A percentile compares a stretch with the other conserved stretches of the same genome.
Conservation (phyloP, 2,888 invertebrate genomes). For the Pogonocherus hispidulus region DNA sequence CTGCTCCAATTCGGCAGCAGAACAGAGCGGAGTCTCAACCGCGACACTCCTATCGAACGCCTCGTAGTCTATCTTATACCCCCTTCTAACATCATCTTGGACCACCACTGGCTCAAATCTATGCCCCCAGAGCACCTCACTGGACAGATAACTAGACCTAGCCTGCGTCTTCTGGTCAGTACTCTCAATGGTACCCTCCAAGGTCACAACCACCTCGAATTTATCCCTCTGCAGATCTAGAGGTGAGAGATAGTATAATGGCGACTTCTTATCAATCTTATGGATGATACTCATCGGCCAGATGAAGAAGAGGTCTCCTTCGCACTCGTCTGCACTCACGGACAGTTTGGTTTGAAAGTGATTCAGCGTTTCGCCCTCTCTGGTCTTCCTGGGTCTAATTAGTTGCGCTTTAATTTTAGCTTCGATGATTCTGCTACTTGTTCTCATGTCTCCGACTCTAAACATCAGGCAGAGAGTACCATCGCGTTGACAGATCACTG, state of each 20-base stretch:
- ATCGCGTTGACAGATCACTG: constrained; percentile 86
- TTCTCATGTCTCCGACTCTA: constrained; percentile 90
- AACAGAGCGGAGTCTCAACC: constrained; percentile 88
- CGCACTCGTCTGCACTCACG: constrained; percentile 79
- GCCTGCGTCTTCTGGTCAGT: constrained; percentile 88
- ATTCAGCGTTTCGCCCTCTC: constrained; percentile 84
- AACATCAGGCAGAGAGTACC: constrained; percentile 86
- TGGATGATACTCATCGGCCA: constrained; percentile 97
- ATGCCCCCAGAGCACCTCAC: constrained; percentile 90
- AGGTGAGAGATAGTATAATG: constrained; percentile 90
- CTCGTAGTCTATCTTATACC: constrained; percentile 86
- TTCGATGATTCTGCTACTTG: constrained; percentile 82
- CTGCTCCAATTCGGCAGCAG: constrained; percentile 80
- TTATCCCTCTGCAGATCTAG: constrained; percentile 64
- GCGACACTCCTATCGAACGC: constrained; percentile 86
- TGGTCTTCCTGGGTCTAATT: constrained; percentile 81
- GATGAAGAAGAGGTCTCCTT: constrained; percentile 90
- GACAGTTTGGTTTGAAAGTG: constrained; percentile 86
- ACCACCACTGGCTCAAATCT: constrained; percentile 84
- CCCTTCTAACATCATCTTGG: constrained; percentile 77
- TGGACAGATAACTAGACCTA: constrained; percentile 82
- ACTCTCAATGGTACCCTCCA: constrained; percentile 77
- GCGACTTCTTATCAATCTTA: constrained; percentile 86
- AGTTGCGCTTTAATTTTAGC: constrained; percentile 89
- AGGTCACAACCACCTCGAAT: constrained; percentile 42